Conservation (phyloP, 2,113 vertebrate genomes). For the Myanophis thanlyinensis region DNA sequence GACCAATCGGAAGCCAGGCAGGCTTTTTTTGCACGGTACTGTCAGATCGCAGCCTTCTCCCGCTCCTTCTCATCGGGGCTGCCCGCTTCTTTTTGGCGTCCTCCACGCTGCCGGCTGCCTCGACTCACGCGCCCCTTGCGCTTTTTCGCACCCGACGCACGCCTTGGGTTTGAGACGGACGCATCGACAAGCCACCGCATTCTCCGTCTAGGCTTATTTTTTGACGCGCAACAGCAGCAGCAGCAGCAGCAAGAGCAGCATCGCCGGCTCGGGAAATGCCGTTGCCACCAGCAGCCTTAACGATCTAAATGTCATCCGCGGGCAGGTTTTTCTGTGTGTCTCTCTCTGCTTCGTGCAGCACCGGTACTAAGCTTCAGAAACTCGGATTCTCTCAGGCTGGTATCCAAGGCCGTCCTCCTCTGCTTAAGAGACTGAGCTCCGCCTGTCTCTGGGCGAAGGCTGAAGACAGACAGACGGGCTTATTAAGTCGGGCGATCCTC, state of each 20-base stretch:
- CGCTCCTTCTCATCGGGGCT: constrained; percentile 52
- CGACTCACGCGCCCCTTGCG: background rate
- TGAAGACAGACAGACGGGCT: constrained; percentile 59
- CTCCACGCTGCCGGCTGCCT: constrained; percentile 34
- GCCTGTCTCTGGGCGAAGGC: constrained; percentile 76
- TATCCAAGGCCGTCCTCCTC: constrained; percentile 71
- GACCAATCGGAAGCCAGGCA: constrained; percentile 49
- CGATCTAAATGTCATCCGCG: constrained; percentile 27
- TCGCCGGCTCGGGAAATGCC: constrained; percentile 12
- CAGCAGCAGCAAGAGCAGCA: constrained; percentile 13
- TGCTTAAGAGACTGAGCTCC: constrained; percentile 74
- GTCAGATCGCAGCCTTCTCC: constrained; percentile 64
- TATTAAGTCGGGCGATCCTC: constrained; percentile 68
- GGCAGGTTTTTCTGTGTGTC: constrained; percentile 7
- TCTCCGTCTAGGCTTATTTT: background rate
- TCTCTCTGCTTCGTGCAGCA: constrained; percentile 28
- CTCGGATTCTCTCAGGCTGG: constrained; percentile 64
- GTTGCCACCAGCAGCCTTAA: background rate
- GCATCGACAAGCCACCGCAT: constrained; percentile 2
- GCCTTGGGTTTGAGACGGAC: constrained; percentile 26
- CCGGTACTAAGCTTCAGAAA: constrained; percentile 58
- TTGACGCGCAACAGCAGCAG: background rate
- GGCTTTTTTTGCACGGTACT: constrained; percentile 43
- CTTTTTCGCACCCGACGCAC: constrained; percentile 29
- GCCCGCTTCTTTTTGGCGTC: constrained; percentile 46